Evolutionary conservation across 2,888 invertebrate genomes (phyloP).

Genomic region (Apamea crenata): DNA sequence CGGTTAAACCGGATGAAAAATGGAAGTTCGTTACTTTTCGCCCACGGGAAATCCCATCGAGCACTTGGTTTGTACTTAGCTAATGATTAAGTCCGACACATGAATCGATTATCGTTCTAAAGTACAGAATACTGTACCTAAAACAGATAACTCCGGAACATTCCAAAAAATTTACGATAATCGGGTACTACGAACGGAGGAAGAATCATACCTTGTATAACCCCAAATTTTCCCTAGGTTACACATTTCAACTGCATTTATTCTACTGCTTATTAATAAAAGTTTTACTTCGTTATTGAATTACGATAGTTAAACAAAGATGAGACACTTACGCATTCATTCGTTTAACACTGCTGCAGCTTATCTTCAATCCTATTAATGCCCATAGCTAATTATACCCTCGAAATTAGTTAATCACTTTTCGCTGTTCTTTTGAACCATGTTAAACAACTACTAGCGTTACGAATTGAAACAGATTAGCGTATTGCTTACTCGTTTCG

Average conservation of each 20-base stretch:
- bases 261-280: neutral
- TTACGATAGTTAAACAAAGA: neutral
- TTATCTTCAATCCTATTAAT: conserved; percentile 6
- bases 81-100: too few species aligned
- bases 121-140: neutral
- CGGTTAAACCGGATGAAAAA: neutral
- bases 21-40: neutral
- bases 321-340: neutral
- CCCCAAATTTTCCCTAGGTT: neutral
- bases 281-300: neutral
- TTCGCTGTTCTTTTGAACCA: conserved; percentile 28
- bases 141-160: too few species aligned
- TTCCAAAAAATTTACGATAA: neutral
- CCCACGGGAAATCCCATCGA: neutral
- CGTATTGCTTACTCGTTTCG: conserved; percentile 19
- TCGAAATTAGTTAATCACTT: conserved; percentile 27
- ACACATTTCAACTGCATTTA: neutral
- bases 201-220: neutral
- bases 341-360: neutral
- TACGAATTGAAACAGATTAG: conserved; percentile 55
- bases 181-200: too few species aligned
- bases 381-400: conserved; percentile 7
- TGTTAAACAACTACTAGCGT: conserved; percentile 26
- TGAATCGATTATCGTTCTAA: neutral
- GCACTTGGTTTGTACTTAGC: neutral